phyloP scores from a whole-genome alignment of 2,797 vertebrate species.

The Psittacula echo region DNA sequence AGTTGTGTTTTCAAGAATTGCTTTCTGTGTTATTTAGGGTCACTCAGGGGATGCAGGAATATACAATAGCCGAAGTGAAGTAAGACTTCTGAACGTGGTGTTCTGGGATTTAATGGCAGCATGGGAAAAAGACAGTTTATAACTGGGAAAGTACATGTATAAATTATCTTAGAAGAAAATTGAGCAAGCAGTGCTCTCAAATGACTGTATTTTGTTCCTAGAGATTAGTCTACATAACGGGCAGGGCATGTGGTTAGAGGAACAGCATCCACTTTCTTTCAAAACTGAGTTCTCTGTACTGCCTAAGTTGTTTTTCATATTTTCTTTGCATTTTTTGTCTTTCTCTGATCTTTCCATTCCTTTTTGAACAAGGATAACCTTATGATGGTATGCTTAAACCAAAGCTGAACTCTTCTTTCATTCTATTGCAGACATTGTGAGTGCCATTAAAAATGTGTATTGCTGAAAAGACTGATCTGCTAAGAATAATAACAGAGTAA shows the following conservation, averaged over 20 bases:
- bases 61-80: background rate
- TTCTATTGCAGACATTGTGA: background rate
- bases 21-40: background rate
- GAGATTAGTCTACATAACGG: background rate
- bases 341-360: background rate
- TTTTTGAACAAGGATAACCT: background rate
- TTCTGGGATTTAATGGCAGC: background rate
- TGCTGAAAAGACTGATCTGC: background rate
- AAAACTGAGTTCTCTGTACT: background rate
- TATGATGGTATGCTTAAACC: background rate
- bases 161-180: background rate
- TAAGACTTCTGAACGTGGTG: background rate
- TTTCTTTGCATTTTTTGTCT: background rate
- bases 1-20: background rate
- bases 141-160: background rate
- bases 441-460: background rate
- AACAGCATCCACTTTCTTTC: background rate
- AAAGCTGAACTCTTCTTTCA: background rate
- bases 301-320: background rate
- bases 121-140: background rate
- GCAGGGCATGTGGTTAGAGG: background rate
- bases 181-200: background rate
- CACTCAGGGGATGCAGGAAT: background rate
- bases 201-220: background rate
- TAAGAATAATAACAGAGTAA: slow-evolving; percentile 22